Evolutionary conservation across 2,113 vertebrate species (phyloP), one percentile per base, ranked within the genome.

Genomic region (Litocranius walleri): DNA sequence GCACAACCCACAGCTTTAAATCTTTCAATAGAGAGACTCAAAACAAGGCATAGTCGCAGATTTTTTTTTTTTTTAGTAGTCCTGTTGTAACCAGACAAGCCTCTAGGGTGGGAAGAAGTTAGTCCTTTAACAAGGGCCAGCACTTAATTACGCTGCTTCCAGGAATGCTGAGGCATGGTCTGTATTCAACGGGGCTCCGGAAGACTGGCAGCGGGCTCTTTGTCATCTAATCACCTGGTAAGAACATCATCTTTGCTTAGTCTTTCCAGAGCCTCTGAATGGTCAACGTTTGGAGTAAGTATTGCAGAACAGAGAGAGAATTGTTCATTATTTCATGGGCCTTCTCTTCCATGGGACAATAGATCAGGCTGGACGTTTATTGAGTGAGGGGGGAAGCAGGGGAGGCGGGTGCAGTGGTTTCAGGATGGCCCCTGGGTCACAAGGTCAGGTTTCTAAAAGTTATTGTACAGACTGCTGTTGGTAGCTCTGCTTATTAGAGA

Each of bases 401-500:
- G 92, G 59, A 88, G 86, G 81, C 17, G 61, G 74, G 23, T 92
- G 94, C 77, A 59, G 82, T 93, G 81, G 90, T 96, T 97, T 97
- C 92, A 91, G 96, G 96, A 96, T 97, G 91, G 96, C 85, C 90
- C 85, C 92, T 98, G 88, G 97, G 97, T 98, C 97, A 98, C 94
- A 97, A 98, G 98, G 97, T 97, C 98, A 98, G 96, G 85, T 97
- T 97, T 97, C 85, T 96, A 93, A 97, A 98, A 97, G 97, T 98
- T 97, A 98, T 97, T 97, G 95, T 97, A 96, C 54, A 92, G 90
- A 94, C 95, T 84, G 25, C 88, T 97, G 87, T 86, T 94, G 94
- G 92, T 97, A 92, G 96, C 96, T 97, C 85, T 95, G 97, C 98
- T 97, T 97, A 96, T 98, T 97, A 98, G 97, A 59, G 97, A 98